Evolutionary conservation across 2,797 vertebrate genomes (phyloP).

Genomic region (Syngnathus acus): DNA sequence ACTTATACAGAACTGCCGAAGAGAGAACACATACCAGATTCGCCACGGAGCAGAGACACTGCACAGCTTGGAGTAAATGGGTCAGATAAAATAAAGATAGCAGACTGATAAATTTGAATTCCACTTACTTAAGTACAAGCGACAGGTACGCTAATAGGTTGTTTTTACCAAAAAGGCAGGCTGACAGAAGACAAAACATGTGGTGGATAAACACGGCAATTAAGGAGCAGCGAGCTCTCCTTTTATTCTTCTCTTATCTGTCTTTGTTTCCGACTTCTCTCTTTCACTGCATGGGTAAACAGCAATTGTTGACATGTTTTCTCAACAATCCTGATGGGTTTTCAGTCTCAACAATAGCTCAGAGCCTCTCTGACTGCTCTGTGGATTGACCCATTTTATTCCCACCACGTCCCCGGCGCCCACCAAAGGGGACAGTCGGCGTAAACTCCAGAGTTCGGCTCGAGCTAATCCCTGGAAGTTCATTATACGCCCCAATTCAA

Average conservation of each 20-base stretch:
- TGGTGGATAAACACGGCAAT: conserved; percentile 61
- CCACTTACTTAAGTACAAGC: conserved; percentile 33
- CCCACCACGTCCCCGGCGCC: conserved; percentile 45
- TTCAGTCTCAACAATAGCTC: conserved; percentile 5
- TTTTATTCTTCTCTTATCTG: conserved; percentile 53
- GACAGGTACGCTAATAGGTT: conserved; percentile 16
- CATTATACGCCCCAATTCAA: conserved; percentile 55
- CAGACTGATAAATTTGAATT: conserved; percentile 14
- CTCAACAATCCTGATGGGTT: conserved; percentile 36
- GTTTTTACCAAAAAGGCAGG: conserved; percentile 23
- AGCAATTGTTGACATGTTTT: conserved; percentile 37
- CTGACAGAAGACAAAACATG: conserved; percentile 54
- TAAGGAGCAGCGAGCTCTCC: conserved; percentile 62
- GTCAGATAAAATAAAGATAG: not conserved
- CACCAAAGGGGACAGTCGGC: conserved; percentile 27
- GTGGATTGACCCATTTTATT: conserved; percentile 58
- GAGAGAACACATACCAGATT: not conserved
- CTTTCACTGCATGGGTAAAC: conserved; percentile 20
- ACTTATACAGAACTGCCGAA: not conserved
- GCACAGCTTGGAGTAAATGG: conserved; percentile 1
- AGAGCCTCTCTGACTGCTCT: conserved; percentile 28
- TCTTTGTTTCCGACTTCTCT: conserved; percentile 11
- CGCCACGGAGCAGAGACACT: not conserved
- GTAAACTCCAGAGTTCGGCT: conserved; percentile 44
- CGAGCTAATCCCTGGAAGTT: conserved; percentile 59